Percentiles rank a stretch among this genome's conserved stretches.
Conservation (phyloP, 1,140 invertebrate species). For the Gonioctena quinquepunctata region DNA sequence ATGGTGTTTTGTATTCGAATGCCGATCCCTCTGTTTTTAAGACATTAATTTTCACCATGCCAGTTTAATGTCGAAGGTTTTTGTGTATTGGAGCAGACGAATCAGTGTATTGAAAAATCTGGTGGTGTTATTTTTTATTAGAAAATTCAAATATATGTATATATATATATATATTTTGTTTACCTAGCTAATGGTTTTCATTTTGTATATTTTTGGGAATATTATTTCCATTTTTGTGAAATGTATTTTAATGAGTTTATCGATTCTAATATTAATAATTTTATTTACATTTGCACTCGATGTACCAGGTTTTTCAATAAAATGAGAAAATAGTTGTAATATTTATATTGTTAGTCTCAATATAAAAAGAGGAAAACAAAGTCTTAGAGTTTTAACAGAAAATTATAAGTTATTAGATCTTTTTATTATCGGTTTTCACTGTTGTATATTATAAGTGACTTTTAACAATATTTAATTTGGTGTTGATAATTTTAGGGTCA, state of each 20-base stretch:
- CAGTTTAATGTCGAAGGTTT: constrained; percentile 18
- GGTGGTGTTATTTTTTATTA: constrained; percentile 1
- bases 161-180: constrained; percentile 14
- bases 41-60: constrained; percentile 24
- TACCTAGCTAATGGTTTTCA: background rate
- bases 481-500: constrained; percentile 38
- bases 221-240: background rate
- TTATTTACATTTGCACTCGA: background rate
- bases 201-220: constrained; percentile 12
- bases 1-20: constrained; percentile 21
- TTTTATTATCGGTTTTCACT: constrained; percentile 31
- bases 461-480: constrained; percentile 37
- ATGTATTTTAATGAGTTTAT: background rate
- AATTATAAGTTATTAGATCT: constrained; percentile 33
- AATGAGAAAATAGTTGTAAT: constrained; percentile 15
- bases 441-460: constrained; percentile 36
- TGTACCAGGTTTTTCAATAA: constrained; percentile 31
- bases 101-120: constrained; percentile 7
- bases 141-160: background rate
- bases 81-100: background rate
- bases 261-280: background rate
- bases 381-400: constrained; percentile 22
- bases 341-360: constrained; percentile 27
- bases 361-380: constrained; percentile 15
- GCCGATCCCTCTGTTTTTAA: constrained; percentile 22